Base-by-base conservation (phyloP, 2,113 vertebrate genomes). In the Phyllostomus hastatus region DNA sequence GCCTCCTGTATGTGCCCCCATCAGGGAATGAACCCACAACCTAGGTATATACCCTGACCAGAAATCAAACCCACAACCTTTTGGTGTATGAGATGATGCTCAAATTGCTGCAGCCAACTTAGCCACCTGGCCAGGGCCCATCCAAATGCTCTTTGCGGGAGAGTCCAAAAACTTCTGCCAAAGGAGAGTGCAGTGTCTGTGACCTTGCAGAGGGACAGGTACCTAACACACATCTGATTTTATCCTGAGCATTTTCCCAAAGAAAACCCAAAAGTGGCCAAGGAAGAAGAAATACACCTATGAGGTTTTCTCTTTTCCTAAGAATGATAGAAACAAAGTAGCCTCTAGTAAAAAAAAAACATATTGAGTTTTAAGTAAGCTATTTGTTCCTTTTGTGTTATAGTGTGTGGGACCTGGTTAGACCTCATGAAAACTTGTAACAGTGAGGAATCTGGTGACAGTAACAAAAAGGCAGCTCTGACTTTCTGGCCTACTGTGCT, bases 131-230 rank as follows among this genome's bases (percentile, higher is more conserved):
- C 11, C 28, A 64, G 61, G 61, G 28, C 11, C 26, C 12, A 15
- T 64, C 61, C 28, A 64, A 31, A 64, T 64, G 61, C 61, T 64
- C 26, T 64, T 64, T 4, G 2, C 0, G 19, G 76, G 57, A 50
- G 22, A 33, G 86, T 95, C 28, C 38, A 95, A 96, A 98, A 94
- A 92, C 88, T 95, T 95, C 90, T 98, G 72, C 87, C 96, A 79
- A 66, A 90, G 46, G 50, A 20, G 67, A 87, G 33, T 73, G 33
- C 48, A 15, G 12, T 66, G 48, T 4, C 59, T 69, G 20, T 69
- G 31, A 38, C 76, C 90, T 61, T 80, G 43, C 48, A 52, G 57
- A 91, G 43, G 9, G 57, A 38, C 28, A 38, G 16, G 43, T 66
- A 17, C 35, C 26, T 85, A 35, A 66, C 0, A 4, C 5, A 59